Evolutionary conservation across 2,888 invertebrate genomes (phyloP).

Genomic region (Hyposoter didymator): DNA sequence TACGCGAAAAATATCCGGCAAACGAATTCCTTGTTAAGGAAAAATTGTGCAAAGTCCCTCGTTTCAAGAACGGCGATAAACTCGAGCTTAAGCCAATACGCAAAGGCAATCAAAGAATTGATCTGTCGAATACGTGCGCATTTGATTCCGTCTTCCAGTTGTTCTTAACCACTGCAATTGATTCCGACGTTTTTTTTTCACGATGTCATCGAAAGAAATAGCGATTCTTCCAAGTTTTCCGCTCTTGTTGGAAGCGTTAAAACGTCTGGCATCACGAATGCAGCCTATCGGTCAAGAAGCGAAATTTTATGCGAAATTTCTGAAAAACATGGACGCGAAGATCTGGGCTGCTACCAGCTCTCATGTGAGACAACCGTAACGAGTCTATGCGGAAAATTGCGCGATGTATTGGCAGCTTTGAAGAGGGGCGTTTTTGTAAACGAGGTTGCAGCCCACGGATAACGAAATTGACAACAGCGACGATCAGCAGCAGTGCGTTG

Average conservation of each 20-base stretch:
- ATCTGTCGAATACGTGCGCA: neutral
- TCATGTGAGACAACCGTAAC: neutral
- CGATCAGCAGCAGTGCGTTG: neutral
- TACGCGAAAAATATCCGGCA: neutral
- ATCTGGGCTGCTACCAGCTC: neutral
- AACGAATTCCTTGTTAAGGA: conserved; percentile 1
- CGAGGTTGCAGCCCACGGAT: conserved; percentile 1
- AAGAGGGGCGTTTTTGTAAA: neutral
- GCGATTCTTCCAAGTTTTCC: neutral
- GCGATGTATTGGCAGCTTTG: neutral
- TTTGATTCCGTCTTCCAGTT: neutral
- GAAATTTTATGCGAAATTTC: neutral
- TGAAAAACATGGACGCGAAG: neutral
- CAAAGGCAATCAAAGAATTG: neutral
- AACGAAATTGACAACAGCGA: neutral
- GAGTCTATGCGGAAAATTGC: neutral
- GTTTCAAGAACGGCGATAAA: neutral
- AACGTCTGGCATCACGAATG: neutral
- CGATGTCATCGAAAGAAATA: neutral
- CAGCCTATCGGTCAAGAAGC: neutral
- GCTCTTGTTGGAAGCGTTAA: conserved; percentile 1
- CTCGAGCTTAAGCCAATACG: neutral
- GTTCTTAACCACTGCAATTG: neutral
- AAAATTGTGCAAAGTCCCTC: neutral
- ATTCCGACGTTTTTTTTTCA: conserved; percentile 4